Evolutionary conservation across 2,888 invertebrate genomes (phyloP), one percentile per base, ranked within the genome.

Genomic region (Pristionchus exspectatus): DNA sequence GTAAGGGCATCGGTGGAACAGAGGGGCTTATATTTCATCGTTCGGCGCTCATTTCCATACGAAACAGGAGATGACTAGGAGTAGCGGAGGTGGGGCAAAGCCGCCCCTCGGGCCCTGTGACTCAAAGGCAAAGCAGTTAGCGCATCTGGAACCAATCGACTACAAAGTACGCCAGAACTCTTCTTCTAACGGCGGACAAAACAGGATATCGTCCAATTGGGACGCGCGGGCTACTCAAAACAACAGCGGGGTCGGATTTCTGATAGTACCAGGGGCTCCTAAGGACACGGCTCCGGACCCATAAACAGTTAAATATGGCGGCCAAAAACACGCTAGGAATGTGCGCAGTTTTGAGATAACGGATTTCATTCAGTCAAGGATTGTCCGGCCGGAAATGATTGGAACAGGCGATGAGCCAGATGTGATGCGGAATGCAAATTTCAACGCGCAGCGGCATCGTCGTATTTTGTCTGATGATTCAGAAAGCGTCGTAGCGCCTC

Each of bases 261-360:
- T 74, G 74, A 74, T 74, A 33, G 38, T 74, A 21, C 21, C 74
- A 38, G 74, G 38, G 33, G 38, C 30, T 12, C 30, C 30, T 30
- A 27, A 27, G 30, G 27, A 27, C 38, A 38, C 30, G 69, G 12
- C 30, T 16, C 69, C 0, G 27, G 9, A 12, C 69, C 21, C 16
- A 38, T 74, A 33, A 38, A 74, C 74, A 74, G 74, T 74, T 74
- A 74, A 74, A 74, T 74, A 74, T 38, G 38, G 38, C 1, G 9
- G 74, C 74, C 63, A 63, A 74, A n/a, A 74, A 74, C 30, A 74
- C 38, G 18, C 74, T 33, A 74, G 74, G 74, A 74, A 74, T 74
- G 74, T 33, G 69, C n/a, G n/a, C n/a, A n/a, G 38, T 21, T 38
- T 21, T 12, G 21, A 74, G 74, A 74, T 74, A 74, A 74, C 38